Conservation (phyloP, 2,888 invertebrate genomes). For the Sepiola atlantica region DNA sequence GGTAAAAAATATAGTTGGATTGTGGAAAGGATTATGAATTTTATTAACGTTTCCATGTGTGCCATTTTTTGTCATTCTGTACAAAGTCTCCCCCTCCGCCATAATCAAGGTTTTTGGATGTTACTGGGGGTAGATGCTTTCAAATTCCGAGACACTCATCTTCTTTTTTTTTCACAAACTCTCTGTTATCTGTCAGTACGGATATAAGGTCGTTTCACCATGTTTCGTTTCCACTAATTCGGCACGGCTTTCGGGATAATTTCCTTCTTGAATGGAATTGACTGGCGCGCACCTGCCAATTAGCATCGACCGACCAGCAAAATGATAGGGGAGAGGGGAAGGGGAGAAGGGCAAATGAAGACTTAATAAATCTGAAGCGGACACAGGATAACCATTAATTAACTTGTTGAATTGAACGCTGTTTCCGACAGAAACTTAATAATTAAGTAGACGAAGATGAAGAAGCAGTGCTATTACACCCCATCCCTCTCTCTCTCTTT, state of each 20-base stretch:
- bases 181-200: too few species aligned
- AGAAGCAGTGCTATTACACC: neutral
- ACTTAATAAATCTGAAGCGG: neutral
- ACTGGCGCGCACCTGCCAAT: neutral
- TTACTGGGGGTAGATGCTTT: too few species aligned
- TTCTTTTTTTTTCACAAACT: too few species aligned
- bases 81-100: too few species aligned
- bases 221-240: neutral
- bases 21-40: too few species aligned
- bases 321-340: neutral
- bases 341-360: too few species aligned
- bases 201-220: neutral
- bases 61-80: too few species aligned
- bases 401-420: neutral
- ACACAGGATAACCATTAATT: neutral
- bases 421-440: neutral
- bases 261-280: neutral
- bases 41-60: too few species aligned
- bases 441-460: neutral
- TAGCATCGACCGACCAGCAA: neutral
- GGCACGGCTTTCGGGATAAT: neutral
- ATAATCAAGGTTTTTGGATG: too few species aligned
- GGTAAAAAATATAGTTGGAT: too few species aligned
- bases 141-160: too few species aligned
- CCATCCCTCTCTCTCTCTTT: neutral